Evolutionary conservation across 2,797 vertebrate species (phyloP), one percentile per base, ranked within the genome.

Genomic region (Hyperoplus lanceolatus): DNA sequence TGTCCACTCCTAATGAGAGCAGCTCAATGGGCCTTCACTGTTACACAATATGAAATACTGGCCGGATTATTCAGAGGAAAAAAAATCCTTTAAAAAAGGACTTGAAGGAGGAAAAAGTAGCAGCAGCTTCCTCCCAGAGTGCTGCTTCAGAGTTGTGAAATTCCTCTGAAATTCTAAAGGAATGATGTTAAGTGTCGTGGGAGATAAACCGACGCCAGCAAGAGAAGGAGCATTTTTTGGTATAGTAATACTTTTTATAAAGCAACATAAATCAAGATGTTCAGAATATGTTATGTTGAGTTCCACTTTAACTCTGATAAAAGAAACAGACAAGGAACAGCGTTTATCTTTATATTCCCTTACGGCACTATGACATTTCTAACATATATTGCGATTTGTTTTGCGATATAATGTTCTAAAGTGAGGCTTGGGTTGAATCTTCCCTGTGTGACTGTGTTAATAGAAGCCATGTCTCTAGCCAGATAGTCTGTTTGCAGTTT

Each of bases 1-100:
- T 6, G 38, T n/a, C 15, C 5, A 15, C 49, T 29, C 7, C 55
- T 86, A 81, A 82, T 63, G 85, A 85, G 57, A 74, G 62, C 73
- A 4, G 66, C 65, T 50, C 8, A 21, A 5, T 0, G 55, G 29
- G 48, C 48, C 10, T n/a, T 68, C 54, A 53, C 1, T 1, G 57
- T 39, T 11, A 43, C 53, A 38, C 59, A 16, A 13, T 11, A 16
- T 12, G 13, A 50, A 67, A 43, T 12, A 46, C 10, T 4, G 12
- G 36, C 3, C 58, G 0, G 38, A 4, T 64, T 29, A 36, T n/a
- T 38, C 16, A 5, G 13, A 1, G 41, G 29, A 29, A 29, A 29
- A 29, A 29, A 29, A 38, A 53, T 4, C 29, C 9, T 42, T 51
- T 11, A 39, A 21, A 36, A 14, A 3, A 71, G 11, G 29, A 29